Percentiles rank a stretch among this genome's conserved stretches.
Conservation (phyloP, 1,140 invertebrate genomes). For the Rhizoglyphus robini region DNA sequence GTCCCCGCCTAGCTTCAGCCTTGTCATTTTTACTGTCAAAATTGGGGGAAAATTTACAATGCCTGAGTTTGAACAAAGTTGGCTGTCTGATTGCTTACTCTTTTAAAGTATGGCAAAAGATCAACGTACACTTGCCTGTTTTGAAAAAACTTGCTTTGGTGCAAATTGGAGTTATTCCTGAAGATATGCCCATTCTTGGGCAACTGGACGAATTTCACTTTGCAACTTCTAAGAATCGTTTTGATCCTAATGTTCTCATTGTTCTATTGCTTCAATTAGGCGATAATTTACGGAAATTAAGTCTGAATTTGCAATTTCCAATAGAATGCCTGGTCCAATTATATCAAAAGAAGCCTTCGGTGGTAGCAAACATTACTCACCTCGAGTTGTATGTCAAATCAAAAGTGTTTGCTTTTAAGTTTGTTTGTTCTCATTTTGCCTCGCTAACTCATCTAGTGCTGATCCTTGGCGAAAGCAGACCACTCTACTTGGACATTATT, state of each 20-base stretch:
- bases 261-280: neutral
- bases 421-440: neutral
- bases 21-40: neutral
- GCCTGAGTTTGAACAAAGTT: neutral
- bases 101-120: neutral
- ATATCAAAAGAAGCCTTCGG: neutral
- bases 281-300: neutral
- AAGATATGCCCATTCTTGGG: neutral
- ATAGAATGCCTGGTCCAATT: neutral
- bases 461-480: neutral
- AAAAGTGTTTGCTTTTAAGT: neutral
- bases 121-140: neutral
- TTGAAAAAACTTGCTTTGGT: neutral
- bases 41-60: neutral
- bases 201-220: neutral
- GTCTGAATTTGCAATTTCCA: neutral
- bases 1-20: neutral
- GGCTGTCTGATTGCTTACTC: neutral
- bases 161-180: neutral
- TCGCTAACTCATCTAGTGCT: neutral
- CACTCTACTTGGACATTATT: neutral
- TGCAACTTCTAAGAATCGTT: neutral
- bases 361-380: neutral
- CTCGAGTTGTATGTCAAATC: neutral
- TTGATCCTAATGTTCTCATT: neutral